Percentiles rank a stretch among this genome's conserved stretches.
phyloP scores from a whole-genome alignment of 1,140 invertebrate species.

The Calliphora vicina region DNA sequence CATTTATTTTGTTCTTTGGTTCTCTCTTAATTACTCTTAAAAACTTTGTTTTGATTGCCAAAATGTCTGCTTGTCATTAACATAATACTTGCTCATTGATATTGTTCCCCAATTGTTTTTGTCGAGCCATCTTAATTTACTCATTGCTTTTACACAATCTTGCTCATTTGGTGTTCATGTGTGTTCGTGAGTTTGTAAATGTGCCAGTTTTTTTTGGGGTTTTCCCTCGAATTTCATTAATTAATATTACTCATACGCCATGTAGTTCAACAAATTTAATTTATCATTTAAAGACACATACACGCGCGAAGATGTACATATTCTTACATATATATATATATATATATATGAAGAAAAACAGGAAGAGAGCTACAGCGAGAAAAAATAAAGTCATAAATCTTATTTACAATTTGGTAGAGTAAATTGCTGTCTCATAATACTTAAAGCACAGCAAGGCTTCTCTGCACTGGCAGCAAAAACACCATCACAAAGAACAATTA shows the following conservation, averaged over 20 bases:
- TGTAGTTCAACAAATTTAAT: conserved; percentile 2
- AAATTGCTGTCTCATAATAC: conserved; percentile 16
- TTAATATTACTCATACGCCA: conserved; percentile 13
- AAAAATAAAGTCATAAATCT: conserved; percentile 13
- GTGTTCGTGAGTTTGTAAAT: neutral
- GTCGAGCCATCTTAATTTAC: too few species aligned
- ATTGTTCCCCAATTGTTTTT: too few species aligned
- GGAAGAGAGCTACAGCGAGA: neutral
- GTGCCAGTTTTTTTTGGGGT: neutral
- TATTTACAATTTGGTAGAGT: conserved; percentile 5
- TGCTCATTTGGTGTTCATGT: neutral
- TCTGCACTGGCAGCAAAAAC: neutral
- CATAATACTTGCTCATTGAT: neutral
- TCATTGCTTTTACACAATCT: too few species aligned
- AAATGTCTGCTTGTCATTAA: neutral
- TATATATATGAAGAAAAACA: neutral
- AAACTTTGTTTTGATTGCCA: neutral
- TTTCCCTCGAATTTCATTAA: neutral
- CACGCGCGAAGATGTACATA: neutral
- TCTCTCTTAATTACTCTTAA: too few species aligned
- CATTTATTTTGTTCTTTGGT: too few species aligned
- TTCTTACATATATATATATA: neutral
- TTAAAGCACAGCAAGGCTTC: conserved; percentile 3
- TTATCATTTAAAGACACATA: conserved; percentile 6
- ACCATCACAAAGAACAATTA: neutral